Percentiles rank a stretch among this genome's conserved stretches.
Conservation (phyloP, 2,797 vertebrate species). For the Intellagama lesueurii region DNA sequence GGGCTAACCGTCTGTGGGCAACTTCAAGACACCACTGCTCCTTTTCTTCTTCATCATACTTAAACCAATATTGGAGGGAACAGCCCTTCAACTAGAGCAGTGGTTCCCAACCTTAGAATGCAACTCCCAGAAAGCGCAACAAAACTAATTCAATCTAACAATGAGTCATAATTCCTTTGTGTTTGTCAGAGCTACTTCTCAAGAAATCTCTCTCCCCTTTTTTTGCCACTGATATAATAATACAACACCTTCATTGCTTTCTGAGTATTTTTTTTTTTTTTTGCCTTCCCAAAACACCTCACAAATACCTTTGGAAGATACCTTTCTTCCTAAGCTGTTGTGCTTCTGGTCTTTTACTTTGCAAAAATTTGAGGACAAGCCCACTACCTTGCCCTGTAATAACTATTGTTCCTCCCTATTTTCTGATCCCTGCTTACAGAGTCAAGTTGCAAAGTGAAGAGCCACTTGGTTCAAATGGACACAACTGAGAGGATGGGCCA, state of each 20-base stretch:
- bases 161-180: background rate
- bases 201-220: background rate
- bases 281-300: background rate
- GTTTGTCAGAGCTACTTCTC: background rate
- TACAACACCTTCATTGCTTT: background rate
- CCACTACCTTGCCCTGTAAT: background rate
- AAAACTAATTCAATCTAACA: background rate
- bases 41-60: background rate
- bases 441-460: background rate
- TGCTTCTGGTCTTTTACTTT: constrained; percentile 1
- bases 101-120: background rate
- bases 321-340: background rate
- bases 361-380: background rate
- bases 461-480: background rate
- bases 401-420: background rate
- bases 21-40: background rate
- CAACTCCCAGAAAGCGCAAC: background rate
- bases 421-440: background rate
- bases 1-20: too few species aligned
- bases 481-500: background rate
- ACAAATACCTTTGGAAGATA: background rate
- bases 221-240: background rate
- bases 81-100: background rate
- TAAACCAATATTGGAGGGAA: background rate
- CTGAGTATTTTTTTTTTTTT: background rate